A percentile compares a stretch with the other conserved stretches of the same genome.
Evolutionary conservation across 1,140 invertebrate genomes (phyloP).

Genomic region (Brachionus rubens): DNA sequence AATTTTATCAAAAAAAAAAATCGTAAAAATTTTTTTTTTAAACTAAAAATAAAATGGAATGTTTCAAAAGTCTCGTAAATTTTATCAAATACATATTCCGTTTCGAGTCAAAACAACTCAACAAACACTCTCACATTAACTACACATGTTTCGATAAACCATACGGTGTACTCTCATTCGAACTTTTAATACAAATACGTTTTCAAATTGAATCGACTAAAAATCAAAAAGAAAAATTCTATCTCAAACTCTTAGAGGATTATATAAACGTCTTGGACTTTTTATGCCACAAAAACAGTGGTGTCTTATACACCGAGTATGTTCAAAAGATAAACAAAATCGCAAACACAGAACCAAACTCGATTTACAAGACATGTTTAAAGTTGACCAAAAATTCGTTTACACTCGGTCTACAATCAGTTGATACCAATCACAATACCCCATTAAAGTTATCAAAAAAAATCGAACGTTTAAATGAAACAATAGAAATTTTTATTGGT

Average conservation of each 20-base stretch:
- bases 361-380: neutral
- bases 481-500: neutral
- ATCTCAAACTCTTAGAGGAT: neutral
- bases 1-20: no score
- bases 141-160: constrained; percentile 9
- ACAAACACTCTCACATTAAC: neutral
- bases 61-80: neutral
- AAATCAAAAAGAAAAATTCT: neutral
- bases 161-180: neutral
- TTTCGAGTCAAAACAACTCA: neutral
- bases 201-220: constrained; percentile 12
- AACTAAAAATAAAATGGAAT: no score
- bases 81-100: neutral
- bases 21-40: no score
- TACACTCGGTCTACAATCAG: neutral
- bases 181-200: constrained; percentile 6
- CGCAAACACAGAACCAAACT: neutral
- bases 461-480: neutral
- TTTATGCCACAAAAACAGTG: constrained; percentile 11
- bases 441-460: neutral
- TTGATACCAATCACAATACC: no score
- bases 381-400: constrained; percentile 16
- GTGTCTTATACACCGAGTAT: neutral
- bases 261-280: constrained; percentile 2
- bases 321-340: neutral